A percentile compares a stretch with the other conserved stretches of the same genome.
These are phyloP conservation scores for Bubo blakistoni DNA, from an alignment of 2,113 vertebrate genomes.

Conservation along the genomic window DNA sequence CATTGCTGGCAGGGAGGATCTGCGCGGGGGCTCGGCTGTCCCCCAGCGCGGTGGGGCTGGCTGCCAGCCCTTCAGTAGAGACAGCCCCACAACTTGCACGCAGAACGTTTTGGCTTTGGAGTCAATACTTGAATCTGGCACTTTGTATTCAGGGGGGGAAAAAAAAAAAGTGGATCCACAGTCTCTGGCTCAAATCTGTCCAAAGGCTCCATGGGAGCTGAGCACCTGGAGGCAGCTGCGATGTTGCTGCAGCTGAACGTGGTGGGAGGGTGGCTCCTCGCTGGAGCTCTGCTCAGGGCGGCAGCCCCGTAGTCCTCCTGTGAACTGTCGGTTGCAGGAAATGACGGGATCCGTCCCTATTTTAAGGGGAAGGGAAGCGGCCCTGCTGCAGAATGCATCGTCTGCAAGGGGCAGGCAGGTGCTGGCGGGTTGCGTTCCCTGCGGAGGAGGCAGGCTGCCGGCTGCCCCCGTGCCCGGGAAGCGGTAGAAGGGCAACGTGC, in stretches of 20 bases:
- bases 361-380: background rate
- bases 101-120: fast-evolving
- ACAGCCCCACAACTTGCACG: background rate
- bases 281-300: background rate
- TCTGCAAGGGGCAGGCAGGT: background rate
- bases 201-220: fast-evolving
- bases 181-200: background rate
- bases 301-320: background rate
- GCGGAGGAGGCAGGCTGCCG: background rate
- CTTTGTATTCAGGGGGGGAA: background rate
- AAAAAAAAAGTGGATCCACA: background rate
- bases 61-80: background rate
- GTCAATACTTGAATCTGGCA: background rate
- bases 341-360: background rate
- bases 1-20: background rate
- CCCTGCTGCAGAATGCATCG: background rate
- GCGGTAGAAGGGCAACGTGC: background rate
- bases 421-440: background rate
- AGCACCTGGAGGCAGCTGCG: background rate
- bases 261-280: background rate
- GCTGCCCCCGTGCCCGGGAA: background rate
- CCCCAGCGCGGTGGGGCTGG: background rate
- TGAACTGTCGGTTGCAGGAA: background rate
- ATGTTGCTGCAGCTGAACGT: background rate
- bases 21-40: fast-evolving